A percentile compares a stretch with the other conserved stretches of the same genome.
Conservation (phyloP, 2,888 invertebrate genomes). For the Drosophila recens region DNA sequence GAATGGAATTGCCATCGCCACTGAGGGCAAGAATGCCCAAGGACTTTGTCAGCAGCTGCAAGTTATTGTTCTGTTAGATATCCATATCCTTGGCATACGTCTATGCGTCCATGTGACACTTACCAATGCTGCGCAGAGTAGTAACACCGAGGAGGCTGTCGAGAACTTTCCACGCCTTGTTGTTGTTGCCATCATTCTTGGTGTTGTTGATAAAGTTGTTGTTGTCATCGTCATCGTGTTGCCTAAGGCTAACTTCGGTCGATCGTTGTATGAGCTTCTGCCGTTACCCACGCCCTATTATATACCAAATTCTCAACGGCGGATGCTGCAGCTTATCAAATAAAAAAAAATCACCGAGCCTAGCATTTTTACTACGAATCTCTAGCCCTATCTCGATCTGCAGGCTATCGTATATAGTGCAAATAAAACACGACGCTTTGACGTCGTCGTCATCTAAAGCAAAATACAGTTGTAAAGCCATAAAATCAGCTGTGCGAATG, state of each 20-base stretch:
- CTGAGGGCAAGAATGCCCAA: constrained; percentile 59
- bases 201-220: constrained; percentile 22
- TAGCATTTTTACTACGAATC: constrained; percentile 19
- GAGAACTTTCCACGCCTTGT: constrained; percentile 52
- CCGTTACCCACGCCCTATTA: constrained; percentile 42
- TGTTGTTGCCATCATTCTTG: constrained; percentile 36
- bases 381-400: constrained; percentile 52
- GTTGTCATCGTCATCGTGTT: constrained; percentile 64
- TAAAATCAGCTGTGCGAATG: constrained; percentile 53
- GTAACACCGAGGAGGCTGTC: constrained; percentile 44
- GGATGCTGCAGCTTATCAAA: constrained; percentile 73
- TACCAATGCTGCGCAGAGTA: constrained; percentile 66
- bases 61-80: constrained; percentile 41
- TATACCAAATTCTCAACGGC: constrained; percentile 55
- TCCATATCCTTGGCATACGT: constrained; percentile 21
- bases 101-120: constrained; percentile 26
- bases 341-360: background rate
- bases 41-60: constrained; percentile 68
- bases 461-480: constrained; percentile 74
- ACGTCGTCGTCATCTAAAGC: constrained; percentile 49
- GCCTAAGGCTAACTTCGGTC: constrained; percentile 78
- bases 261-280: constrained; percentile 74
- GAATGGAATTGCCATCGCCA: constrained; percentile 32
- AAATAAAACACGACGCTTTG: constrained; percentile 52
- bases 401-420: constrained; percentile 53